A percentile compares a stretch with the other conserved stretches of the same genome.
phyloP scores from a whole-genome alignment of 2,113 vertebrate species.

The Loxodonta africana region DNA sequence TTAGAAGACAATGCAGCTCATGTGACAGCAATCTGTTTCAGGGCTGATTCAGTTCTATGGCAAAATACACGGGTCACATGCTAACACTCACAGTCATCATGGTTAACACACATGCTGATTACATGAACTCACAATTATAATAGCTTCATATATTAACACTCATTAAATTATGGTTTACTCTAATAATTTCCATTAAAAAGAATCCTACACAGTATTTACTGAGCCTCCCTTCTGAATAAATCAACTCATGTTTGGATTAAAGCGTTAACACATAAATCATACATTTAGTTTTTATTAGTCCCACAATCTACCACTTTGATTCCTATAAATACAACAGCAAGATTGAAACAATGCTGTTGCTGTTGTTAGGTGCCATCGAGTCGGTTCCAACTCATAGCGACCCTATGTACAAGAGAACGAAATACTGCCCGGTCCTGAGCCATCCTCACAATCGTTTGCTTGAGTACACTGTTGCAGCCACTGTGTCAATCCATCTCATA shows the following conservation, averaged over 20 bases:
- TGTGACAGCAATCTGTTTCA: background rate
- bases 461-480: too few relatives aligned
- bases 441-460: too few relatives aligned
- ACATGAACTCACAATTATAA: background rate
- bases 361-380: too few relatives aligned
- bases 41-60: background rate
- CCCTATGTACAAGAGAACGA: too few relatives aligned
- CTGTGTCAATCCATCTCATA: too few relatives aligned
- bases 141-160: background rate
- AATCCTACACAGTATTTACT: background rate
- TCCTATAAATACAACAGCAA: background rate
- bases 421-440: too few relatives aligned
- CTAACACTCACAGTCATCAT: background rate
- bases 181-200: background rate
- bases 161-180: background rate
- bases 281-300: background rate
- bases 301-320: background rate
- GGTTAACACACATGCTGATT: background rate
- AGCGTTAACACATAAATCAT: background rate
- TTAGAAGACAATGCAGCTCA: background rate
- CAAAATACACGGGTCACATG: background rate
- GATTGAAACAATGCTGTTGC: background rate
- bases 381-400: too few relatives aligned
- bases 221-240: background rate
- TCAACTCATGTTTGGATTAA: background rate